Evolutionary conservation across 92 coral and sea anemone genomes (phyloP), one percentile per base, ranked within the genome.

Genomic region (Actinernus sp.): DNA sequence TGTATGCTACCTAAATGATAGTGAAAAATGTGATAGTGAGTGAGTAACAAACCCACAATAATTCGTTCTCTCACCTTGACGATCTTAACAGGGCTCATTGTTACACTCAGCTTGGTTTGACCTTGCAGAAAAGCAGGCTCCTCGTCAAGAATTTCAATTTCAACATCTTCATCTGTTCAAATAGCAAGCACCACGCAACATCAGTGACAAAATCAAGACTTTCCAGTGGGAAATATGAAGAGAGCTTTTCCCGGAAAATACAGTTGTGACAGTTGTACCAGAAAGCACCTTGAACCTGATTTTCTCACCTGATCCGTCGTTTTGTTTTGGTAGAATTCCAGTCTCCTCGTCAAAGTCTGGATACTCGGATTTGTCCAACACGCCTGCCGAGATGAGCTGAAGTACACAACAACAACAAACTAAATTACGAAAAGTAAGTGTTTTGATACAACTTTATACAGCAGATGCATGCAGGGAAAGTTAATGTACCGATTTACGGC

Each of bases 341-440:
- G 97, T 87, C 31, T 94, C 98, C 63, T 94, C 98, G 53, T 94
- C 98, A 75, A 94, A 94, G 39, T 94, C 98, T 28, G 98, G 98
- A 56, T 94, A 87, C 49, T 94, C 98, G 0, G 98, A 79, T 37
- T 94, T 94, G 61, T 94, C 98, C 50, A 94, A 64, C 9, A 94
- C 98, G 25, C 98, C 98, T 33, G 98, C 98, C 17, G 97, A 51
- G 23, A 94, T 94, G 16, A 94, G 92, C 98, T 57, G 26, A 62
- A 25, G 61, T 36, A 20, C 2, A 27, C 58, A 33, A 34, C 23
- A n/a, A n/a, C n/a, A n/a, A n/a, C n/a, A n/a, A n/a, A n/a, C n/a
- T n/a, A n/a, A n/a, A n/a, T n/a, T n/a, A n/a, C n/a, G n/a, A n/a
- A n/a, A n/a, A n/a, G n/a, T n/a, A n/a, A n/a, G n/a, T n/a, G n/a